Conservation (phyloP, 2,113 vertebrate genomes). For the Gobius niger region DNA sequence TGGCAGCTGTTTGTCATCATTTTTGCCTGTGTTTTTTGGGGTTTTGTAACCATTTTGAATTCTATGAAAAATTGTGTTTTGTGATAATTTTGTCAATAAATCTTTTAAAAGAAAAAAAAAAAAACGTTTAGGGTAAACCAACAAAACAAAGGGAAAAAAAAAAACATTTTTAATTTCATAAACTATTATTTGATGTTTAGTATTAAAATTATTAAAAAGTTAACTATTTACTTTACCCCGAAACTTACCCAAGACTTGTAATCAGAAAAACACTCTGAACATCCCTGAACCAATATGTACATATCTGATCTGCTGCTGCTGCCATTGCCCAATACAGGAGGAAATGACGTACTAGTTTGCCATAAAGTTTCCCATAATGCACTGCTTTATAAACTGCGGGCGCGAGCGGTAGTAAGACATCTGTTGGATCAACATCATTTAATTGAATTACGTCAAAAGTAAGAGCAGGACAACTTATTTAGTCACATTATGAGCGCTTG, state of each 20-base stretch:
- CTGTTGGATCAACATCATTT: background rate
- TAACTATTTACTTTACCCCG: too few relatives aligned
- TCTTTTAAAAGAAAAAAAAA: too few relatives aligned
- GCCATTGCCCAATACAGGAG: background rate
- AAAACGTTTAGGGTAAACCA: too few relatives aligned
- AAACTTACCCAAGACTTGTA: background rate
- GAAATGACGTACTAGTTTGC: constrained; percentile 28
- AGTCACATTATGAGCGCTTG: background rate
- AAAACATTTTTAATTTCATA: too few relatives aligned
- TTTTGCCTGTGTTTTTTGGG: background rate
- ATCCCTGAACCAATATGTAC: too few relatives aligned
- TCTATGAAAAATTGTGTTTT: background rate
- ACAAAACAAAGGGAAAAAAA: too few relatives aligned
- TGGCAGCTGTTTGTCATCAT: background rate
- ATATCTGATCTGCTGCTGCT: too few relatives aligned
- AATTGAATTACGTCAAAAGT: constrained; percentile 20
- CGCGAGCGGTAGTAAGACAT: constrained; percentile 33
- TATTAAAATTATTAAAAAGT: too few relatives aligned
- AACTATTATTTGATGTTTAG: too few relatives aligned
- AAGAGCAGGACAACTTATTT: constrained; percentile 16
- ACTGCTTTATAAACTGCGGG: constrained; percentile 40
- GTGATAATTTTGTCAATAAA: too few relatives aligned
- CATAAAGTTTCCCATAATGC: constrained; percentile 50
- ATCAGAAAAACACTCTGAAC: too few relatives aligned
- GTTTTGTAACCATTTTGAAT: background rate